Evolutionary conservation across 2,888 invertebrate species (phyloP).

Genomic region (Autographa gamma): DNA sequence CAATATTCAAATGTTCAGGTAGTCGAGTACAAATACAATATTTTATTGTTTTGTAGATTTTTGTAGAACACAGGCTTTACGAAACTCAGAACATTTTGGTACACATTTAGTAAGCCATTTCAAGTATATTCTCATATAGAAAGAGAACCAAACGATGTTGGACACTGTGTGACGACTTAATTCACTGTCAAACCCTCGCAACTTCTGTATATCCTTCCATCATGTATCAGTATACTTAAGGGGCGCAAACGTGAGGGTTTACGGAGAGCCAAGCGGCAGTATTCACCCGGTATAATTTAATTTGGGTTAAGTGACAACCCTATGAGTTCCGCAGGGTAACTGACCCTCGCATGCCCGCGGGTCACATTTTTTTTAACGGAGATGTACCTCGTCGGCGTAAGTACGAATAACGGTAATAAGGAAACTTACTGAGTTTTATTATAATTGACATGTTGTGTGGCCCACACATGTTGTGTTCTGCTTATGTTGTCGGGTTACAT

Average conservation of each 20-base stretch:
- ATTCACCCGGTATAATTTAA: slow-evolving; percentile 50
- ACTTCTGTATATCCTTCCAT: background rate
- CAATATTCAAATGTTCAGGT: too few species aligned
- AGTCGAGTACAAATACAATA: too few species aligned
- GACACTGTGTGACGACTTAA: background rate
- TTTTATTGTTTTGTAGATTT: too few species aligned
- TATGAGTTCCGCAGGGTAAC: slow-evolving; percentile 36
- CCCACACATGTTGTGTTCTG: background rate
- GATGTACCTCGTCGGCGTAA: slow-evolving; percentile 19
- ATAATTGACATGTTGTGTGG: slow-evolving; percentile 13
- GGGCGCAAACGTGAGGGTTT: slow-evolving; percentile 38
- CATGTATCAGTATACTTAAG: slow-evolving; percentile 17
- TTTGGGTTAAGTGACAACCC: slow-evolving; percentile 60
- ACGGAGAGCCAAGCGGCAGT: slow-evolving; percentile 31
- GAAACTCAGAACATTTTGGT: too few species aligned
- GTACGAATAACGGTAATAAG: slow-evolving; percentile 25
- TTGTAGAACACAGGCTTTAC: too few species aligned
- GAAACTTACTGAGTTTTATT: slow-evolving; percentile 26
- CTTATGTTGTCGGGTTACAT: background rate
- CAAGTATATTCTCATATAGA: background rate
- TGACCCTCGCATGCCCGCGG: slow-evolving; percentile 37
- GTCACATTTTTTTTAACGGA: slow-evolving; percentile 45
- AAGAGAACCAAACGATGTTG: too few species aligned
- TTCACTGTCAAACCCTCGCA: background rate
- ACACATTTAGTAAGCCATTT: too few species aligned